phyloP scores from a whole-genome alignment of 2,797 vertebrate genomes.

The Sebastes dallii region DNA sequence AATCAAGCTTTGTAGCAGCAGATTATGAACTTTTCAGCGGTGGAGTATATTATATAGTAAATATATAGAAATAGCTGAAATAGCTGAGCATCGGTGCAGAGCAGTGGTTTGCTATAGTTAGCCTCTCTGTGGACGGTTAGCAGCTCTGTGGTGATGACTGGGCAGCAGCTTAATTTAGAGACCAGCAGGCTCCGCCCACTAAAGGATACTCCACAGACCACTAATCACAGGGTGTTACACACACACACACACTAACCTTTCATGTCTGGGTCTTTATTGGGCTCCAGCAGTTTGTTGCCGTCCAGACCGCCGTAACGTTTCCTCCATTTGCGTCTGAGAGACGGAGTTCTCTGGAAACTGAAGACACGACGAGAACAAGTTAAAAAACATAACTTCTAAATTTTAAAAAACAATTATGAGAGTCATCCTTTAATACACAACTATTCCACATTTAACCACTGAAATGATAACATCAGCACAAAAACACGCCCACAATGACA shows the following conservation, averaged over 20 bases:
- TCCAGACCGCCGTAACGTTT: constrained; percentile 81
- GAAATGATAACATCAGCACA: neutral
- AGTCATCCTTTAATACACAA: neutral
- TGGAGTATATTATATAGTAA: too few species aligned
- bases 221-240: constrained; percentile 54
- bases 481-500: neutral
- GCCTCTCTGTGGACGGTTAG: neutral
- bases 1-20: too few species aligned
- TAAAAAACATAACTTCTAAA: neutral
- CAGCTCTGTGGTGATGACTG: neutral
- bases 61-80: too few species aligned
- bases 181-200: constrained; percentile 20
- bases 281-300: constrained; percentile 81
- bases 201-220: constrained; percentile 12
- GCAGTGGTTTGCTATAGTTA: neutral
- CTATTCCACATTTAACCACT: neutral
- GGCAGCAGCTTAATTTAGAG: constrained; percentile 18
- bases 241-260: constrained; percentile 59
- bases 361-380: neutral
- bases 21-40: too few species aligned
- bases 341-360: constrained; percentile 80
- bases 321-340: constrained; percentile 80
- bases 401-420: neutral
- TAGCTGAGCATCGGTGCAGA: neutral
- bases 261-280: constrained; percentile 72